Evolutionary conservation across 2,113 vertebrate species (phyloP), one percentile per base, ranked within the genome.

Genomic region (Poecilia latipinna): DNA sequence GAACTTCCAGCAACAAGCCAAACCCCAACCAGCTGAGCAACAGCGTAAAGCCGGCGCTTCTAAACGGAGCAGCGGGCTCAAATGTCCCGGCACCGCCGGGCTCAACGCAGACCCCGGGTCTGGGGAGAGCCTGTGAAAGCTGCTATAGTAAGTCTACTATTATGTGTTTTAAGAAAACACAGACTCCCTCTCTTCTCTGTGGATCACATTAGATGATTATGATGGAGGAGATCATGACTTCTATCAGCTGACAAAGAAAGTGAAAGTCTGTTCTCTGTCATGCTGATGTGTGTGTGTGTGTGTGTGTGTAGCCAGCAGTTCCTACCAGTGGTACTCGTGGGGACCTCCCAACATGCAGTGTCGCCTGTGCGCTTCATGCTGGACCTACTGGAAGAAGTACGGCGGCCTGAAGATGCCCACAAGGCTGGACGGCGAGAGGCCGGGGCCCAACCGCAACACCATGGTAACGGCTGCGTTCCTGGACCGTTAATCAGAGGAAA

Each of bases 321-420:
- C 98, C 80, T 97, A 98, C 94, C 98, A 99, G 95, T 99, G 98
- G 97, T 98, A 99, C 95, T 99, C 97, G 82, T 99, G 97, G 98
- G 98, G 97, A 80, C 98, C 98, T 78, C 96, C 97, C 88, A 98
- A 97, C 95, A 98, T 99, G 97, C 97, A 99, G 94, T 99, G 98
- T 95, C 96, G 97, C 65, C 95, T 99, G 77, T 99, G 98, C 80
- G 97, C 97, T 61, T 96, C 96, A 89, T 99, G 98, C 92, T 99
- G 98, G 98, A 98, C 96, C 3, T 99, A 99, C 94, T 99, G 98
- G 98, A 99, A 99, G 93, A 99, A 99, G 90, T 99, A 99, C n/a
- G 98, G 98, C 77, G 98, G 98, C 64, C 95, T 99, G 94, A 99
- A 98, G 96, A 97, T 99, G 97, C 97, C 98, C 89, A 99, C 97